Evolutionary conservation across 2,888 invertebrate genomes (phyloP).

Genomic region (Hyposoter didymator): DNA sequence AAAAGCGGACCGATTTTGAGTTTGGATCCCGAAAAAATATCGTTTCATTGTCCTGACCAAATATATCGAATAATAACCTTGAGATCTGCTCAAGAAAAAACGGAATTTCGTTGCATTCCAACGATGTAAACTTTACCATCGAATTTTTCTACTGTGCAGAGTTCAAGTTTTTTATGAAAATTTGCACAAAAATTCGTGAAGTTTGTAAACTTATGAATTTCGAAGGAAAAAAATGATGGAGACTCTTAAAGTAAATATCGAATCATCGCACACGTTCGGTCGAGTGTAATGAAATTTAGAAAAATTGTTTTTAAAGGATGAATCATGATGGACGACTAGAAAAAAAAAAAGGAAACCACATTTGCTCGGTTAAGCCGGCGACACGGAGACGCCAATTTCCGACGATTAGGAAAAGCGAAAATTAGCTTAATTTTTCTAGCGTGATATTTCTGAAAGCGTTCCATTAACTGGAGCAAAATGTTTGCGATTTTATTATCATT

Average conservation of each 20-base stretch:
- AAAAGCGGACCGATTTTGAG: no score
- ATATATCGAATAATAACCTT: no score
- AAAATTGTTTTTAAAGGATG: not conserved
- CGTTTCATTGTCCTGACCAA: no score
- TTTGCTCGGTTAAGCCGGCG: not conserved
- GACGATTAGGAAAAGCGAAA: not conserved
- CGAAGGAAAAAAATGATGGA: not conserved
- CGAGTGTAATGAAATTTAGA: not conserved
- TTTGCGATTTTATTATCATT: not conserved
- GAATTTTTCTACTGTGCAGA: no score
- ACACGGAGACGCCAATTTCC: not conserved
- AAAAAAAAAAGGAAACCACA: not conserved
- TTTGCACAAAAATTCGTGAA: no score
- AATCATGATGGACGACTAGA: not conserved
- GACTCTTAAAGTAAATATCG: not conserved
- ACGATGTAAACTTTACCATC: no score
- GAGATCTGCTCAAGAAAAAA: no score
- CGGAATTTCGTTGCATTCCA: no score
- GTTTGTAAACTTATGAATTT: not conserved
- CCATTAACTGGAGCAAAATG: not conserved
- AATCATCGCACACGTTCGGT: not conserved
- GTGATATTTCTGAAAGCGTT: not conserved
- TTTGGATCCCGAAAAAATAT: no score
- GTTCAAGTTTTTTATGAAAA: no score
- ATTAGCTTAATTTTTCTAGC: not conserved